phyloP scores from a whole-genome alignment of 2,888 invertebrate species.

The Chromoteleia sp. region DNA sequence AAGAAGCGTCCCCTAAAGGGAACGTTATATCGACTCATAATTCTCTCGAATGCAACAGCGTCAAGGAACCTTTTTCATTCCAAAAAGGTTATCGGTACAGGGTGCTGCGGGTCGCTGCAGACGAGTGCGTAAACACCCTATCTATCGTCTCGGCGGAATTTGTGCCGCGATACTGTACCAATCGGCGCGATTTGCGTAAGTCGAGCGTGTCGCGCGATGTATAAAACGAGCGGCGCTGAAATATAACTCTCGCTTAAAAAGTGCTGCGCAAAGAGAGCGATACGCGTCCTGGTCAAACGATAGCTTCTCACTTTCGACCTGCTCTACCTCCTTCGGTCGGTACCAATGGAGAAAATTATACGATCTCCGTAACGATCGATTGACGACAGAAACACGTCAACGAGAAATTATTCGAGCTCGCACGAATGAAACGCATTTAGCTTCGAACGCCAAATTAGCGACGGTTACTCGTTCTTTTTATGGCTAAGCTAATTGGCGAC shows the following conservation, averaged over 20 bases:
- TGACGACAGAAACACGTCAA: slow-evolving; percentile 56
- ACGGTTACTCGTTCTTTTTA: slow-evolving; percentile 17
- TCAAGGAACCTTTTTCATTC: slow-evolving; percentile 59
- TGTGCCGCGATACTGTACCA: slow-evolving; percentile 66
- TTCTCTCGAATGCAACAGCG: slow-evolving; percentile 33
- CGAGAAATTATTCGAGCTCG: slow-evolving; percentile 57
- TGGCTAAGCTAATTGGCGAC: slow-evolving; percentile 18
- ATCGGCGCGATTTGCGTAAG: slow-evolving; percentile 67
- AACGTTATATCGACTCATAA: slow-evolving; percentile 21
- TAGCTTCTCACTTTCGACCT: slow-evolving; percentile 70
- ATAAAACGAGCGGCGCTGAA: slow-evolving; percentile 42
- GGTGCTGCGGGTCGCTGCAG: slow-evolving; percentile 78
- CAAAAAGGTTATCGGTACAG: slow-evolving; percentile 68
- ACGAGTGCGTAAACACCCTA: slow-evolving; percentile 80
- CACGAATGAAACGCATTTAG: slow-evolving; percentile 32
- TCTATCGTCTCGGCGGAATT: slow-evolving; percentile 73
- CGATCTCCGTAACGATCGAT: slow-evolving; percentile 63
- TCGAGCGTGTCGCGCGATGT: slow-evolving; percentile 39
- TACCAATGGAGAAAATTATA: slow-evolving; percentile 62
- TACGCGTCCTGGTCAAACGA: slow-evolving; percentile 65
- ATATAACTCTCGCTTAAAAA: slow-evolving; percentile 43
- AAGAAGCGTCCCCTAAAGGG: neutral
- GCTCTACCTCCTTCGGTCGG: slow-evolving; percentile 46
- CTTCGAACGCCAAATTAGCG: slow-evolving; percentile 39
- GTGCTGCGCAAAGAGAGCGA: slow-evolving; percentile 30